Evolutionary conservation across 2,113 vertebrate species (phyloP).

Genomic region (Amia ocellicauda): DNA sequence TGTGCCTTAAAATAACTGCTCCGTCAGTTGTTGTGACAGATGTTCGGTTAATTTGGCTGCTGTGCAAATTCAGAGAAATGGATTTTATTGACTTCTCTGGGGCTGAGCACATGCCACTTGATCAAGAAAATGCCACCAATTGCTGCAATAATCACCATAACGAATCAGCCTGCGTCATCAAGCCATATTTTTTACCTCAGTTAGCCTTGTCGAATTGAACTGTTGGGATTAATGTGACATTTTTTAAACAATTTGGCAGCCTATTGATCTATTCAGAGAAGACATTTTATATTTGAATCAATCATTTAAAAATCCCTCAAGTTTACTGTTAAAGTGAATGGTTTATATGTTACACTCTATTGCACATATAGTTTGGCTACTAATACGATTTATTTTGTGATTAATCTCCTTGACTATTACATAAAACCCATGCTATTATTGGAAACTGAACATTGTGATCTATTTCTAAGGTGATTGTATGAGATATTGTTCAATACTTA

Average conservation of each 20-base stretch:
- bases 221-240: no score
- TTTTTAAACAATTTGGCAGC: no score
- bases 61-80: constrained; percentile 30
- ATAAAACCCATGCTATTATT: constrained; percentile 13
- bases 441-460: constrained; percentile 1
- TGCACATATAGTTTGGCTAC: no score
- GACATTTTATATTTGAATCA: no score
- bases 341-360: no score
- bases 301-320: no score
- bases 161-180: neutral
- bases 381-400: constrained; percentile 24
- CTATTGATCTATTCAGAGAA: no score
- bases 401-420: constrained; percentile 19
- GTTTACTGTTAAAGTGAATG: no score
- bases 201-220: no score
- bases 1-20: constrained; percentile 29
- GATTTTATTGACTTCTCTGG: constrained; percentile 14
- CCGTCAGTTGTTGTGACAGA: constrained; percentile 33
- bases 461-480: no score
- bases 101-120: neutral
- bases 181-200: no score
- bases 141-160: constrained; percentile 1
- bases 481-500: no score
- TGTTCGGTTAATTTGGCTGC: constrained; percentile 36
- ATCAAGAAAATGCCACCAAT: neutral